Conservation (phyloP, 2,797 vertebrate species). For the Astyanax mexicanus region DNA sequence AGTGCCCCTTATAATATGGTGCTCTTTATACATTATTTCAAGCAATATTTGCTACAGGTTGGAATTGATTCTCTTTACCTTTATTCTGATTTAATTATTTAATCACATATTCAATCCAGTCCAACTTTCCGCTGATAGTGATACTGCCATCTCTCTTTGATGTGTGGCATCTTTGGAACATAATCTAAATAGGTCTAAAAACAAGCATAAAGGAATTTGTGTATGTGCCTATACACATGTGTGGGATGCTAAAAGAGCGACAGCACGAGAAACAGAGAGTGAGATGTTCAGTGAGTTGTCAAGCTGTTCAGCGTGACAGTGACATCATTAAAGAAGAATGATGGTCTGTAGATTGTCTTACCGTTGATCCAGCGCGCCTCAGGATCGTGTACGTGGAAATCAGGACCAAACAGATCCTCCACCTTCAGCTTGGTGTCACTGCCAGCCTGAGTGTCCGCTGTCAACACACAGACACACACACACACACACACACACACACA, state of each 20-base stretch:
- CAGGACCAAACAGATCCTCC: conserved; percentile 92
- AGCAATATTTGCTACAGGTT: no score
- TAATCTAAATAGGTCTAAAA: no score
- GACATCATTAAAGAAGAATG: background rate
- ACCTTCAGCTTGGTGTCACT: conserved; percentile 90
- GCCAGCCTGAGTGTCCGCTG: conserved; percentile 88
- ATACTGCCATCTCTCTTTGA: no score
- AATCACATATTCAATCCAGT: no score
- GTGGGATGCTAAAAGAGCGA: background rate
- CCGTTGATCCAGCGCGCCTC: conserved; percentile 95
- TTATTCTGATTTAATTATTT: no score
- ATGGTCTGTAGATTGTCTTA: conserved; percentile 69
- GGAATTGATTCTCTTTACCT: no score
- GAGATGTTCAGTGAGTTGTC: no score
- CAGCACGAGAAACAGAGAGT: background rate
- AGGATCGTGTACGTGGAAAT: conserved; percentile 88
- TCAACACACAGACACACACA: conserved; percentile 57
- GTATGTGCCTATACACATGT: background rate
- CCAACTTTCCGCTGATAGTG: no score
- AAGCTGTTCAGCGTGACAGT: background rate
- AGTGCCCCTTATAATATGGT: no score
- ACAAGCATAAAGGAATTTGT: no score
- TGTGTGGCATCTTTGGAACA: no score
- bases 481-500: conserved; percentile 17
- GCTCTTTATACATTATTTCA: no score